Percentiles rank a stretch among this genome's conserved stretches.
These are phyloP conservation scores for Sarcophaga peregrina DNA, from an alignment of 1,140 invertebrate species.

Conservation along the genomic window DNA sequence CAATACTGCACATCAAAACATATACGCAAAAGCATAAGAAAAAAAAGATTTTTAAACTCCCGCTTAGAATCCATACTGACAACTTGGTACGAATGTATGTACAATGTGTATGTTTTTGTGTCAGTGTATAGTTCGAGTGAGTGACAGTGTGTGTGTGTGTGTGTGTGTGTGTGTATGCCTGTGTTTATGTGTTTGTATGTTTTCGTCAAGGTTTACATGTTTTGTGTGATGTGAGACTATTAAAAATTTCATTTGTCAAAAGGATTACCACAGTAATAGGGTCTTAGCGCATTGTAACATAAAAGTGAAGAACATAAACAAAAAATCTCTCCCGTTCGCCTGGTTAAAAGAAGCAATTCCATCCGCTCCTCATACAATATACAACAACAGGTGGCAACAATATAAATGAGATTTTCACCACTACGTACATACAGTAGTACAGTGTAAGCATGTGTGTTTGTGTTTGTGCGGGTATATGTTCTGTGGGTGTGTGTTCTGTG, in stretches of 20 bases:
- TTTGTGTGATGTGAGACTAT: slow-evolving; percentile 43
- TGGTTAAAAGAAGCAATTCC: slow-evolving; percentile 3
- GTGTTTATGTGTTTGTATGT: slow-evolving; percentile 12
- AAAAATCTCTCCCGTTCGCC: slow-evolving; percentile 1
- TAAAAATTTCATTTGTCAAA: slow-evolving; percentile 64
- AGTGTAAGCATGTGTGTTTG: background rate
- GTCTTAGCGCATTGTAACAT: slow-evolving; percentile 47
- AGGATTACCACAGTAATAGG: slow-evolving; percentile 65
- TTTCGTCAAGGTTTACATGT: slow-evolving; percentile 31
- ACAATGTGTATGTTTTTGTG: background rate
- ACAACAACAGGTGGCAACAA: slow-evolving; percentile 20
- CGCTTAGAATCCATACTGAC: background rate
- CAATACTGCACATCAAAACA: background rate
- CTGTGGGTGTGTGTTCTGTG: background rate
- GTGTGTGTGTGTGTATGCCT: background rate
- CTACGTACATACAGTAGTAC: background rate
- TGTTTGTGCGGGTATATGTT: background rate
- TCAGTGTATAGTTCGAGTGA: background rate
- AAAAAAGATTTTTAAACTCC: background rate
- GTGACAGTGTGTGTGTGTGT: background rate
- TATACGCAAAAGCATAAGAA: background rate
- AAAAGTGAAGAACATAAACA: slow-evolving; percentile 27
- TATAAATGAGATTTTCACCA: background rate
- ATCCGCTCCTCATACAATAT: background rate
- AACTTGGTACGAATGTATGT: background rate